Base-by-base conservation (phyloP, 2,113 vertebrate species). In the Anser cygnoides region DNA sequence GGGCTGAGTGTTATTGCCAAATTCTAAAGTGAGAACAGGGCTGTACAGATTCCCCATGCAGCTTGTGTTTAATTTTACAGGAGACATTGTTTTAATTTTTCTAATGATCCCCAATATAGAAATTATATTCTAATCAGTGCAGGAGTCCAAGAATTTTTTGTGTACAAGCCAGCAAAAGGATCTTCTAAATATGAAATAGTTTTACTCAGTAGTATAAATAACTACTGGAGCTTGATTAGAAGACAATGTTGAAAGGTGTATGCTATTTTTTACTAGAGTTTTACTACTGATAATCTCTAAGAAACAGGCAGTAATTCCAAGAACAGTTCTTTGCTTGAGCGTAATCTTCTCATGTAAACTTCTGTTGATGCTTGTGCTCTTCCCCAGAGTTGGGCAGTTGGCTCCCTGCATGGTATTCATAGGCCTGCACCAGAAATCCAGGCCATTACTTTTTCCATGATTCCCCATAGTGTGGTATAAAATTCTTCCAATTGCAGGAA, bases 71-170 rank as follows among this genome's bases (percentile, higher is more conserved):
- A 86, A 93, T 94, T 94, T 96, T 96, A 61, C 46, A 81, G 90
- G 65, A 93, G 88, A 93, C 80, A 89, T 94, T 95, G 92, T 94
- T 97, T 96, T 89, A 96, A 92, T 94, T 94, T 96, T 95, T 90
- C 72, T 92, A 86, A 92, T 87, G 90, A 92, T 90, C 46, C 88
- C 85, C 86, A 75, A 29, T 92, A 90, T 68, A 93, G 88, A 96
- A 90, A 89, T 91, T 87, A 62, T 73, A 84, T 72, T 88, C 55
- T 88, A 77, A 94, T 88, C 79, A 39, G 78, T 93, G 43, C 46
- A 84, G n/a, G 46, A 86, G 46, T 90, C 88, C 90, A 93, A 96
- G 73, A 93, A 90, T 90, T 93, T 93, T 80, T 78, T 94, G 79
- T 87, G 52, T 65, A 57, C 13, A 19, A 86, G 88, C 92, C 94